Evolutionary conservation across 1,140 invertebrate species (phyloP), one percentile per base, ranked within the genome.

Genomic region (Penaeus japonicus): DNA sequence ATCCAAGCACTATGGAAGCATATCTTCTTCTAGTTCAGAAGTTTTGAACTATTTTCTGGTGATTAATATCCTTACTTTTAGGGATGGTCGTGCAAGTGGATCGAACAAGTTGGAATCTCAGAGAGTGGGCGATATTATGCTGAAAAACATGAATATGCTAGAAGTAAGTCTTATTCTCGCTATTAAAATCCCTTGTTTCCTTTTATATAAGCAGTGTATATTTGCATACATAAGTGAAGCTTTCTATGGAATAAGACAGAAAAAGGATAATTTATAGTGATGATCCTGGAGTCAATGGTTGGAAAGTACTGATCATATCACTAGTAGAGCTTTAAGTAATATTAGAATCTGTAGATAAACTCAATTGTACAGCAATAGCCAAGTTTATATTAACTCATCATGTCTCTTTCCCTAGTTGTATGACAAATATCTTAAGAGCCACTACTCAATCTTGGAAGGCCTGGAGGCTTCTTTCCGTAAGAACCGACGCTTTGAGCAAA

Each of bases 361-460:
- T 47, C 0, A 7, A 7, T 12, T 47, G 47, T 5, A 12, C 7
- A 47, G 39, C 4, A 22, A 22, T 53, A 27, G n/a, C 24, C 22
- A 4, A 53, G 18, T 12, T 55, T 0, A n/a, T 18, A n/a, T 20
- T 24, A n/a, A 53, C 30, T 27, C 30, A 32, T 65, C 22, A 57
- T 80, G 94, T 15, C 59, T 91, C 90, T 91, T 92, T 78, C 92
- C 94, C 22, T 93, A 96, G 94, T 93, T 96, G 57, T 98, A 98
- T 92, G 95, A 96, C 91, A 94, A 95, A 91, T 98, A 97, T 92
- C 93, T 97, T n/a, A 95, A 96, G 86, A 94, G 95, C 83, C 95
- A 97, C 89, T 93, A 96, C 79, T 93, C 95, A 24, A 95, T 97
- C 1, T 92, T 98, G 53, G 95, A 96, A 91, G 95, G 95, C 89